Evolutionary conservation across 2,113 vertebrate species (phyloP).

Genomic region (Nycticebus coucang): DNA sequence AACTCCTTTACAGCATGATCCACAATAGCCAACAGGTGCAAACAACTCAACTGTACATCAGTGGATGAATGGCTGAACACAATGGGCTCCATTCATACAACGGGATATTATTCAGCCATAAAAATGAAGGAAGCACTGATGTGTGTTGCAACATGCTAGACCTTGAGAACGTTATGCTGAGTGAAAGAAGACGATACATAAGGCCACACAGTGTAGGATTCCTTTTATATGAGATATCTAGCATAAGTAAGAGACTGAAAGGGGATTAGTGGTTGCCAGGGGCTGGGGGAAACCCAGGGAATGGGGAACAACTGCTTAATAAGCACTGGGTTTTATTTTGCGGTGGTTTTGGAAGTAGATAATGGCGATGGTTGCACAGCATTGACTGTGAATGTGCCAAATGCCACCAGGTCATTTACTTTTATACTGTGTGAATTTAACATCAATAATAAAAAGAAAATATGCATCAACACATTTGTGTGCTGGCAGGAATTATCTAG

Average conservation of each 20-base stretch:
- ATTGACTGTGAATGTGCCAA: no score
- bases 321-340: background rate
- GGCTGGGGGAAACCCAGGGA: background rate
- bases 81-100: accelerated
- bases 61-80: background rate
- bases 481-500: no score
- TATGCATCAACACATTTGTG: no score
- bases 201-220: background rate
- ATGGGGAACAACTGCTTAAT: no score
- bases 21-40: background rate
- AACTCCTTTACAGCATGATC: no score
- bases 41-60: background rate
- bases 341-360: background rate
- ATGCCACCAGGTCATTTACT: no score
- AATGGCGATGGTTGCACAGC: no score
- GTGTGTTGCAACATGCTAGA: no score
- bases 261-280: background rate
- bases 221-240: background rate
- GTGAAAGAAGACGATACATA: background rate
- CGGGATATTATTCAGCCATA: background rate
- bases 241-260: no score
- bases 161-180: background rate
- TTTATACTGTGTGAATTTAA: no score
- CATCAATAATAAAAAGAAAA: no score
- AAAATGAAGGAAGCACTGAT: background rate